Conservation (phyloP, 2,888 invertebrate species). For the Brachycybe producta region DNA sequence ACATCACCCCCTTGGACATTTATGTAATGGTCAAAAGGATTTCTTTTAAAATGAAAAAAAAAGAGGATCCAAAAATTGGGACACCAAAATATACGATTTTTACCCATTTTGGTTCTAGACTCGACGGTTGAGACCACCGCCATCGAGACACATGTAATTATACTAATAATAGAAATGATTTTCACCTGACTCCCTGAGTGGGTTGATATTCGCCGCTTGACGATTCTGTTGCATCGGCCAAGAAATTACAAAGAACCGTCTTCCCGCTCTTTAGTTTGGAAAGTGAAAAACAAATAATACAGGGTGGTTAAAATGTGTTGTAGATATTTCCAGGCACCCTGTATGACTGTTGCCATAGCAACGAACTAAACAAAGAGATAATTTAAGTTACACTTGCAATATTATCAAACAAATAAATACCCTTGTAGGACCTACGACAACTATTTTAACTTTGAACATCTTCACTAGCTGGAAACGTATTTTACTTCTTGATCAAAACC, state of each 20-base stretch:
- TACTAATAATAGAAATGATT: not conserved
- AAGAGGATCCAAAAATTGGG: not conserved
- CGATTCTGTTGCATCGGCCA: conserved; percentile 54
- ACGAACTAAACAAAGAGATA: too few relatives aligned
- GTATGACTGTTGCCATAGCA: too few relatives aligned
- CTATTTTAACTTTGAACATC: conserved; percentile 17
- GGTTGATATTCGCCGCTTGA: conserved; percentile 46
- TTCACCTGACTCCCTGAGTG: conserved; percentile 49
- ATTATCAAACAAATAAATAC: conserved; percentile 2
- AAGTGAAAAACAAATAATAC: too few relatives aligned
- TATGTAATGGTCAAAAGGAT: too few relatives aligned
- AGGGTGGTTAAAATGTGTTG: too few relatives aligned
- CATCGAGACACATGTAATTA: too few relatives aligned
- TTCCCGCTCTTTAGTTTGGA: conserved; percentile 48
- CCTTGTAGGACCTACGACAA: conserved; percentile 13
- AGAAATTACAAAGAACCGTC: conserved; percentile 53
- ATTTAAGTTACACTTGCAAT: not conserved
- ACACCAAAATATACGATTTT: too few relatives aligned
- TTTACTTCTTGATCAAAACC: not conserved
- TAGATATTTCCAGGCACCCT: too few relatives aligned
- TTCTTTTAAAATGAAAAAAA: not conserved
- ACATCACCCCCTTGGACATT: too few relatives aligned
- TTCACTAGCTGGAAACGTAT: not conserved
- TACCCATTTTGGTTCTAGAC: too few relatives aligned
- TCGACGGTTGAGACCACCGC: too few relatives aligned